Conservation (phyloP, 1,140 invertebrate species). For the Anadara kagoshimensis region DNA sequence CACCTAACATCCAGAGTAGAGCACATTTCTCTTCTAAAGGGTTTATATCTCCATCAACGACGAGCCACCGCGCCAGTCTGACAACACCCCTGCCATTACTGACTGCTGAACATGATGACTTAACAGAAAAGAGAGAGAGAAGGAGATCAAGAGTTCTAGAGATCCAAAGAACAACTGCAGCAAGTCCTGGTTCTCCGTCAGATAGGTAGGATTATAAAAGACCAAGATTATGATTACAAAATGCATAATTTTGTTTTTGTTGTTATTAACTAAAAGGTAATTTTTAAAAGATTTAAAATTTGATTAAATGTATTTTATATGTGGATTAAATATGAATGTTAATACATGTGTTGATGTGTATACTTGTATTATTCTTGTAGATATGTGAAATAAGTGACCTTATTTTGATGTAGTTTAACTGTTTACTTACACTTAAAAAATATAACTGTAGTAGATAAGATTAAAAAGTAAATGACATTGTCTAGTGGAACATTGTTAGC, state of each 20-base stretch:
- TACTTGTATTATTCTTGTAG: constrained; percentile 36
- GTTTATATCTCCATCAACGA: constrained; percentile 61
- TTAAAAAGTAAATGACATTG: not conserved
- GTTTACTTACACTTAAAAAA: not conserved
- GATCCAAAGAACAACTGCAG: constrained; percentile 48
- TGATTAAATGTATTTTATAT: not conserved
- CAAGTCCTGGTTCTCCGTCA: constrained; percentile 48
- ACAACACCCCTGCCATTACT: constrained; percentile 43
- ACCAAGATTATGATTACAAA: not conserved
- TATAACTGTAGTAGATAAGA: not conserved
- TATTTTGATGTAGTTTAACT: not conserved
- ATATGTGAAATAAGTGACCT: not conserved
- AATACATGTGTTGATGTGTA: not conserved
- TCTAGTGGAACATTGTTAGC: not conserved
- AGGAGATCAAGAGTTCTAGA: constrained; percentile 64
- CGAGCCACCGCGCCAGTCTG: constrained; percentile 48
- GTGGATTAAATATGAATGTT: not conserved
- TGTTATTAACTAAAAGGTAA: not conserved
- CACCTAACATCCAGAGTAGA: constrained; percentile 37
- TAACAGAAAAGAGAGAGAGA: constrained; percentile 67
- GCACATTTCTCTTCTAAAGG: constrained; percentile 14
- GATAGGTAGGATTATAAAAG: constrained; percentile 34
- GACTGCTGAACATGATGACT: constrained; percentile 65
- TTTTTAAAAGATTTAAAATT: not conserved
- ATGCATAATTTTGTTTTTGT: constrained; percentile 1